A percentile compares a stretch with the other conserved stretches of the same genome.
Evolutionary conservation across 2,888 invertebrate genomes (phyloP).

Genomic region (Mechanitis mazaeus): DNA sequence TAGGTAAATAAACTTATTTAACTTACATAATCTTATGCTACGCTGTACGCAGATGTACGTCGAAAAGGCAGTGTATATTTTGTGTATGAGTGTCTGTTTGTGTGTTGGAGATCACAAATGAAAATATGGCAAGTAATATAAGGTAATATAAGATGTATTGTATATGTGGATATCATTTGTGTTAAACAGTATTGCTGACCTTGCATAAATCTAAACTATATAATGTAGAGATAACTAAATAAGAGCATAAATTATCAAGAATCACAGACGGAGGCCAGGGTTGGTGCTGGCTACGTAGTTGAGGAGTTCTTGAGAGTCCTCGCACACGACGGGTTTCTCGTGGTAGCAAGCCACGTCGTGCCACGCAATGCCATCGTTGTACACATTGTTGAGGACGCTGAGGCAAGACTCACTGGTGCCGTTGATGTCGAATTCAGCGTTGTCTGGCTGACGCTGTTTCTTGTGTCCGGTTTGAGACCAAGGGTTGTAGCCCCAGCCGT

Average conservation of each 20-base stretch:
- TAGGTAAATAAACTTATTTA: constrained; percentile 64
- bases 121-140: constrained; percentile 41
- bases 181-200: not conserved
- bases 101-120: constrained; percentile 42
- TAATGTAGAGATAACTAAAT: not conserved
- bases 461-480: constrained; percentile 95
- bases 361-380: constrained; percentile 95
- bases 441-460: constrained; percentile 91
- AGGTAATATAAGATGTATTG: constrained; percentile 23
- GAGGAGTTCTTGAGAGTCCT: constrained; percentile 91
- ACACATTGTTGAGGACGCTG: constrained; percentile 92
- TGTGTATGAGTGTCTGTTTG: constrained; percentile 29
- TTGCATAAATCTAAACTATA: not conserved
- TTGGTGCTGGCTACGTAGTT: constrained; percentile 91
- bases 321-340: constrained; percentile 93
- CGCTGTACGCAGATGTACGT: constrained; percentile 62
- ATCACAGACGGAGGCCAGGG: constrained; percentile 88
- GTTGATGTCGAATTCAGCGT: constrained; percentile 93
- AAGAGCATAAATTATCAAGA: constrained; percentile 5
- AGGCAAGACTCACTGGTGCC: constrained; percentile 91
- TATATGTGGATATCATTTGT: not conserved
- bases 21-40: constrained; percentile 55
- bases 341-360: constrained; percentile 96
- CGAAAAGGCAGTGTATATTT: constrained; percentile 45
- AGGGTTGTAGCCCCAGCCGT: constrained; percentile 89